Evolutionary conservation across 2,888 invertebrate species (phyloP).

Genomic region (Eurois occulta): DNA sequence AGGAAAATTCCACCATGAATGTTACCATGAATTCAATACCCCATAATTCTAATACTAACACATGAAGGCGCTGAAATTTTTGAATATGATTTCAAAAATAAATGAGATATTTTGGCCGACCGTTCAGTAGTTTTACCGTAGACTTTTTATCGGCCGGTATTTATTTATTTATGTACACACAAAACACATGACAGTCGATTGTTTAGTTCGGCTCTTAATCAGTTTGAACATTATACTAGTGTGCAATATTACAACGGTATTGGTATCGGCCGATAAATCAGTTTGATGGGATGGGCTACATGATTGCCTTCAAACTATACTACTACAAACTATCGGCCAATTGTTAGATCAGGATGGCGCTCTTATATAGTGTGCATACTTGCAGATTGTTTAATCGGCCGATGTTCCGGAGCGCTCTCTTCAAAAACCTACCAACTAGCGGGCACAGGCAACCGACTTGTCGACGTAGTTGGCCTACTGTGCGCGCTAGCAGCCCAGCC

Average conservation of each 20-base stretch:
- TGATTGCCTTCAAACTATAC: background rate
- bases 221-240: background rate
- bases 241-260: background rate
- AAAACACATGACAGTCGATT: background rate
- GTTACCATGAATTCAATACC: background rate
- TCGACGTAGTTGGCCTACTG: too few relatives aligned
- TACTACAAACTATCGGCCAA: background rate
- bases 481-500: too few relatives aligned
- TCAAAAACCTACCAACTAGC: too few relatives aligned
- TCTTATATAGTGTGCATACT: too few relatives aligned
- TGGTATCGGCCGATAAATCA: background rate
- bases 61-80: background rate
- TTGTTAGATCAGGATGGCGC: too few relatives aligned
- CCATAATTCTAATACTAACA: background rate
- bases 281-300: background rate
- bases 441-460: too few relatives aligned
- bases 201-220: background rate
- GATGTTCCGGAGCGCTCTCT: too few relatives aligned
- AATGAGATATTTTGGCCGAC: background rate
- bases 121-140: background rate
- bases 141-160: too few relatives aligned
- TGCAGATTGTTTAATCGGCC: too few relatives aligned
- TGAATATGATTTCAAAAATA: background rate
- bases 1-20: background rate
- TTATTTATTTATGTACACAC: too few relatives aligned